Conservation (phyloP, 2,113 vertebrate genomes). For the Strix uralensis region DNA sequence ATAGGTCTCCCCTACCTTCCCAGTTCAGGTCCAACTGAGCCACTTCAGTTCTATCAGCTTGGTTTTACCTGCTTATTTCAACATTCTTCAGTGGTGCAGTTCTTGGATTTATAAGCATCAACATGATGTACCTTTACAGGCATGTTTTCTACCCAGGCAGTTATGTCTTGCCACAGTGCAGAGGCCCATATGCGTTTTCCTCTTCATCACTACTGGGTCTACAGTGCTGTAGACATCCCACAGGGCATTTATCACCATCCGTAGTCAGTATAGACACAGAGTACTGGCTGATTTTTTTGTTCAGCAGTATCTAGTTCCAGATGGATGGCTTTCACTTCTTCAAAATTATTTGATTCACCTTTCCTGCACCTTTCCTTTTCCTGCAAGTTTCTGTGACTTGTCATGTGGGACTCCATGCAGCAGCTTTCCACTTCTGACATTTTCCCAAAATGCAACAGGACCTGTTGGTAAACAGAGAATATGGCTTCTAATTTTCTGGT, state of each 20-base stretch:
- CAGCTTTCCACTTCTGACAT: not conserved
- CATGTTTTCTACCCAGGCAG: not conserved
- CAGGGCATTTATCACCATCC: not conserved
- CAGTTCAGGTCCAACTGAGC: not conserved
- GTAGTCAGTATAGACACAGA: not conserved
- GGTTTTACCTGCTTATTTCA: not conserved
- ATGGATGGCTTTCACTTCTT: not conserved
- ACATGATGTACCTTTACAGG: not conserved
- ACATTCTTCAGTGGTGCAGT: fast-evolving
- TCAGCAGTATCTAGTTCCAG: not conserved
- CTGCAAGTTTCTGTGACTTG: not conserved
- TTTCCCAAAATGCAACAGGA: not conserved
- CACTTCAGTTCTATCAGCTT: not conserved
- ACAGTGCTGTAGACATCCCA: not conserved
- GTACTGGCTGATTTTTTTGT: not conserved
- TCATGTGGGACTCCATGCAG: no score
- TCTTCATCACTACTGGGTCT: not conserved
- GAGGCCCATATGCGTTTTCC: not conserved
- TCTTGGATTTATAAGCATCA: not conserved
- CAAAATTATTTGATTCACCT: not conserved
- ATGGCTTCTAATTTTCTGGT: not conserved
- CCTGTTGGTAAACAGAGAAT: no score
- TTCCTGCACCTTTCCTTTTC: not conserved
- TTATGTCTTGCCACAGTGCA: not conserved
- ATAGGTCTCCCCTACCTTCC: not conserved